Conservation (phyloP, 2,888 invertebrate species). For the Scaptomyza flava region DNA sequence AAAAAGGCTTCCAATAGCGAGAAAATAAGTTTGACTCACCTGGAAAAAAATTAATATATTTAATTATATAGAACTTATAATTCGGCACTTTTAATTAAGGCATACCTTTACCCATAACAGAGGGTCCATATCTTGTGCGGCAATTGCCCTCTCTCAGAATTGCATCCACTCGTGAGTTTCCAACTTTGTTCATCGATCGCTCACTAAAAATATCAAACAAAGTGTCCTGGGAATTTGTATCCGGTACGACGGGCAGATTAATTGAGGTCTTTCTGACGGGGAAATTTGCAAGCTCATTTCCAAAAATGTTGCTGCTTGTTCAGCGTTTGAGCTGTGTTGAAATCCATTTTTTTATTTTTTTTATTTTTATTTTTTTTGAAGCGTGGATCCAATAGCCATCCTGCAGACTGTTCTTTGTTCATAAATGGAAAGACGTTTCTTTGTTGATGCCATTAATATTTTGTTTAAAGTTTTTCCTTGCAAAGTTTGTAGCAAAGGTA, state of each 20-base stretch:
- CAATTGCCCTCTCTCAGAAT: conserved; percentile 8
- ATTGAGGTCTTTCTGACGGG: background rate
- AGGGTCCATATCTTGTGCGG: no score
- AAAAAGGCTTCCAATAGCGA: background rate
- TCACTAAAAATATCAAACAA: no score
- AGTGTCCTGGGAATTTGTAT: no score
- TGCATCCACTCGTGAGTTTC: conserved; percentile 12
- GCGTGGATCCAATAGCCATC: no score
- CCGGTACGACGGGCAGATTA: background rate
- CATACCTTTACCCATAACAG: no score
- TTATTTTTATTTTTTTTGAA: no score
- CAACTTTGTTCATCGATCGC: conserved; percentile 1
- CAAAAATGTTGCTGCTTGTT: conserved; percentile 6
- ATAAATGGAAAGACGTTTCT: background rate
- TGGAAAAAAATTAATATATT: background rate
- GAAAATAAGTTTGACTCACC: conserved; percentile 5
- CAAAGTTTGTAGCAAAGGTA: no score
- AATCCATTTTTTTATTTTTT: background rate
- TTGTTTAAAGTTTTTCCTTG: no score
- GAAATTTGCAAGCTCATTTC: background rate
- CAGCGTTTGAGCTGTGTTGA: no score
- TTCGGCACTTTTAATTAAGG: no score
- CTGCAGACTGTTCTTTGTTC: background rate
- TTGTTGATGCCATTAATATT: background rate
- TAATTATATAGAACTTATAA: no score